Evolutionary conservation across 2,797 vertebrate species (phyloP).

Genomic region (Thamnophis elegans): DNA sequence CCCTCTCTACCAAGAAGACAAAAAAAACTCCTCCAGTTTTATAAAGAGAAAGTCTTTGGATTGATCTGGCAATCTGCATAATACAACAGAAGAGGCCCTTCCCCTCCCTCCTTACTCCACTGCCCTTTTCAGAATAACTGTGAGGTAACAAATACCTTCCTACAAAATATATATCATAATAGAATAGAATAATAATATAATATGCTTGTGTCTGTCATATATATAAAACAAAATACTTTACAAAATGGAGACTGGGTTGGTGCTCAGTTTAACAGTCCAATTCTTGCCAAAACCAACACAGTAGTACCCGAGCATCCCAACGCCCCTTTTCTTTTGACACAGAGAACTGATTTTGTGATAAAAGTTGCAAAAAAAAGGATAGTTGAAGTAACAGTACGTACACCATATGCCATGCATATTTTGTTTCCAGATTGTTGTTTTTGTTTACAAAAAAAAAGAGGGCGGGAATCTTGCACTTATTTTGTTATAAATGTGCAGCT

Average conservation of each 20-base stretch:
- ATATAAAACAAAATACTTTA: slow-evolving; percentile 50
- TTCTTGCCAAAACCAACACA: slow-evolving; percentile 56
- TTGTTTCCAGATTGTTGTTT: slow-evolving; percentile 55
- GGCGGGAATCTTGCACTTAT: slow-evolving; percentile 26
- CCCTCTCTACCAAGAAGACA: not conserved
- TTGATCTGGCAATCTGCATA: slow-evolving; percentile 41
- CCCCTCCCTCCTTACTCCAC: not conserved
- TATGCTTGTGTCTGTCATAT: slow-evolving; percentile 24
- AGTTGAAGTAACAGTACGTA: slow-evolving; percentile 64
- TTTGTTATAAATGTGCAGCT: slow-evolving; percentile 46
- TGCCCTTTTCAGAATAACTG: slow-evolving; percentile 22
- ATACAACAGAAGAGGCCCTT: not conserved
- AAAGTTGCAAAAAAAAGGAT: slow-evolving; percentile 35
- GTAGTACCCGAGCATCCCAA: not conserved
- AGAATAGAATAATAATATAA: not conserved
- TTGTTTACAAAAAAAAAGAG: slow-evolving; percentile 25
- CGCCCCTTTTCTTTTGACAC: slow-evolving; percentile 12
- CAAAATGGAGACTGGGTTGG: slow-evolving; percentile 16
- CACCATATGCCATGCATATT: slow-evolving; percentile 73
- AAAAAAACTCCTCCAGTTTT: not conserved
- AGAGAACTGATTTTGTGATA: slow-evolving; percentile 11
- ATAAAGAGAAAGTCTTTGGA: slow-evolving; percentile 44
- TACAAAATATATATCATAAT: slow-evolving; percentile 44
- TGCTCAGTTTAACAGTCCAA: slow-evolving; percentile 25
- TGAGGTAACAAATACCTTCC: slow-evolving; percentile 61